phyloP scores from a whole-genome alignment of 2,888 invertebrate species.

The Punctoribates punctum region DNA sequence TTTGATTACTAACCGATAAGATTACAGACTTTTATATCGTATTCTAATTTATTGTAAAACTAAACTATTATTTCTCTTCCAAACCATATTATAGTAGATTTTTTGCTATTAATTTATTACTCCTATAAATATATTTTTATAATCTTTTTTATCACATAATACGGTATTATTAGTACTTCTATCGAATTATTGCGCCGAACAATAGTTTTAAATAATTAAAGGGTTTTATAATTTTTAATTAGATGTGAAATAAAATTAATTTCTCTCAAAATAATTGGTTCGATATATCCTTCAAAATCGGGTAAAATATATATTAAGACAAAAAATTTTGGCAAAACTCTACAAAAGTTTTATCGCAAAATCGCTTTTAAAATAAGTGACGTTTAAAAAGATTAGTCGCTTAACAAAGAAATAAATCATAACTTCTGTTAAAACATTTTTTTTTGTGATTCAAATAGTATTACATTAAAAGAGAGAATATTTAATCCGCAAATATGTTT shows the following conservation, averaged over 20 bases:
- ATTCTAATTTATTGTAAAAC: neutral
- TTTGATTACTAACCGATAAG: neutral
- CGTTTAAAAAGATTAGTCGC: too few species aligned
- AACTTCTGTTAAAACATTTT: too few species aligned
- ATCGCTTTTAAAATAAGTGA: too few species aligned
- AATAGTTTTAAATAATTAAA: neutral
- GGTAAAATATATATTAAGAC: too few species aligned
- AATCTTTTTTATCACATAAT: neutral
- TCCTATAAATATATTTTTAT: neutral
- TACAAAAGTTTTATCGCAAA: too few species aligned
- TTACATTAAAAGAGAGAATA: too few species aligned
- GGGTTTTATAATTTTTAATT: neutral
- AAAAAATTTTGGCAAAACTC: too few species aligned
- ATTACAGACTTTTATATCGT: neutral
- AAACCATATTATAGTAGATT: neutral
- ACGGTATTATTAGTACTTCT: neutral
- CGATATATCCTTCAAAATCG: too few species aligned
- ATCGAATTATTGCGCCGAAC: neutral
- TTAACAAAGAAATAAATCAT: too few species aligned
- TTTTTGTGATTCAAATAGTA: too few species aligned
- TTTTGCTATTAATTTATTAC: neutral
- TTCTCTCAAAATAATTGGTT: too few species aligned
- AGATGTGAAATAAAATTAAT: too few species aligned
- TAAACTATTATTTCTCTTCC: neutral
- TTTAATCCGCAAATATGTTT: neutral